Percentiles rank a stretch among this genome's conserved stretches.
Conservation (phyloP, 2,113 vertebrate genomes). For the Apistogramma diplotaenia region DNA sequence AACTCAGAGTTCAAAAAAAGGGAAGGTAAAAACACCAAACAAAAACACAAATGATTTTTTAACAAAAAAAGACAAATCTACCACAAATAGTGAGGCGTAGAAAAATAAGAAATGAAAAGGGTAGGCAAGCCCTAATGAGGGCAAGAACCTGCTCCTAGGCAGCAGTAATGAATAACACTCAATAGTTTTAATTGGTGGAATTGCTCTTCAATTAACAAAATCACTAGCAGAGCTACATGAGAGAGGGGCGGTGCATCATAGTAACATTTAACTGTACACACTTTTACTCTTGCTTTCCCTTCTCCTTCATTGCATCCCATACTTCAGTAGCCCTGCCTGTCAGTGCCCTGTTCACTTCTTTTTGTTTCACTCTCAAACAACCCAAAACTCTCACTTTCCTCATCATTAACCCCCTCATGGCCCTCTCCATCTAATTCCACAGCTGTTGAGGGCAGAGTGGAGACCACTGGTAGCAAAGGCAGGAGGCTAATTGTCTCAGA, state of each 20-base stretch:
- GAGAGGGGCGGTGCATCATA: constrained; percentile 82
- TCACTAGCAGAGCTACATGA: constrained; percentile 85
- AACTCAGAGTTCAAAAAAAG: not conserved
- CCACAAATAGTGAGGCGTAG: not conserved
- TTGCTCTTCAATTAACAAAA: constrained; percentile 90
- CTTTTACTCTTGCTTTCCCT: not conserved
- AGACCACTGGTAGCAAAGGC: constrained; percentile 36
- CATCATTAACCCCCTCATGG: constrained; percentile 54
- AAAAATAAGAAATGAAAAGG: not conserved
- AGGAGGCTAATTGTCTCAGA: constrained; percentile 66
- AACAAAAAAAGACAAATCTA: not conserved
- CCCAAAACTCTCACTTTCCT: constrained; percentile 42
- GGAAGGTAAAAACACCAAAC: not conserved
- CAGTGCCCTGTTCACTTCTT: not conserved
- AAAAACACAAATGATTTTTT: not conserved
- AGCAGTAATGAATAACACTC: constrained; percentile 90
- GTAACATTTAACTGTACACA: constrained; percentile 78
- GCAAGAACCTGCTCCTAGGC: constrained; percentile 66
- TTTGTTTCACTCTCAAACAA: constrained; percentile 1
- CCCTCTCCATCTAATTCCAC: constrained; percentile 46
- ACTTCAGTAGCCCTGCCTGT: not conserved
- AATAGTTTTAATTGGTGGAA: constrained; percentile 94
- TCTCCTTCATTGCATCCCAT: not conserved
- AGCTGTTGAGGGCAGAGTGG: constrained; percentile 60
- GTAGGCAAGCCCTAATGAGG: constrained; percentile 33